Base-by-base conservation (phyloP, 2,797 vertebrate species). In the Squalus acanthias region DNA sequence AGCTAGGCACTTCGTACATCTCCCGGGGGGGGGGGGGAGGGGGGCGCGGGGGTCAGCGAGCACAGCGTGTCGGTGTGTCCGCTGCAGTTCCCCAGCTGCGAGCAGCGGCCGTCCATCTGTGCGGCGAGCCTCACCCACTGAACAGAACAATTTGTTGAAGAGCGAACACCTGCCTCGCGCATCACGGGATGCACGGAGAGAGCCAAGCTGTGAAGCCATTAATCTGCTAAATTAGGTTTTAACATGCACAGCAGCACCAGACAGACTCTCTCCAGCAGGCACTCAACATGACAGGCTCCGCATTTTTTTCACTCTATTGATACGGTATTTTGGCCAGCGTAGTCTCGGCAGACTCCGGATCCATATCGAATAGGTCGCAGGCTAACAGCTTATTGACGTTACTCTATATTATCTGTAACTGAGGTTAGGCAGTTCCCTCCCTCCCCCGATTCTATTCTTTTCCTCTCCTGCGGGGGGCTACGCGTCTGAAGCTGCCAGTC, bases 171-270 rank as follows among this genome's bases (percentile, higher is more conserved):
- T 29, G 87, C 2, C 87, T 0, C 1, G 13, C 10, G n/a, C n/a
- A 1, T 93, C 33, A 24, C 12, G n/a, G 63, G 10, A 29, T 33
- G 10, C 57, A 33, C 13, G 5, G 88, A 91, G 29, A 63, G 53
- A 63, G 26, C 13, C 88, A 91, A 33, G 63, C 91, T 93, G 91
- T 67, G 91, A 33, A 67, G n/a, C 46, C 91, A 93, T 93, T 67
- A 93, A 93, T 22, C 17, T 22, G 63, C 29, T 67, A 67, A 93
- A 93, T 93, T 93, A 93, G n/a, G 10, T 39, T 93, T 67, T 39
- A 67, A 93, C 67, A 67, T 93, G 15, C n/a, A 67, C 63, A 10
- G 63, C 63, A 60, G 39, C 63, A 15, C 15, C 89, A 65, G 60
- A 67, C 60, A 39, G 63, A 22, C 39, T 22, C 33, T 67, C 91